Evolutionary conservation across 2,113 vertebrate genomes (phyloP), one percentile per base, ranked within the genome.

Genomic region (Cyphomyrus plagiostoma): DNA sequence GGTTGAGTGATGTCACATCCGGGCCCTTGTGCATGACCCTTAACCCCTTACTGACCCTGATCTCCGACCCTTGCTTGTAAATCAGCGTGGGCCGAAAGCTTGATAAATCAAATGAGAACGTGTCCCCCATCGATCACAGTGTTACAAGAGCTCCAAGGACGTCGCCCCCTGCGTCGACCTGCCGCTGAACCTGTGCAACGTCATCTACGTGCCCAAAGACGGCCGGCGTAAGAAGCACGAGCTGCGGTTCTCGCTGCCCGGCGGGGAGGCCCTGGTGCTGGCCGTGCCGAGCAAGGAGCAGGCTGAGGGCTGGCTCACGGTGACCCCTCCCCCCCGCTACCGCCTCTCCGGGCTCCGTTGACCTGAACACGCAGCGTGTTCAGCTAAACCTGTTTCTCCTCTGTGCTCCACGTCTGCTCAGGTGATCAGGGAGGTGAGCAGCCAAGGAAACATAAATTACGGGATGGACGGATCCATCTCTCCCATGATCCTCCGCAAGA

Each of bases 121-220:
- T 19, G 74, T 80, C 74, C 3, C 11, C n/a, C 83, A 4, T 80
- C 11, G 3, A 7, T 19, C 35, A 23, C 89, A 99, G 98, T 99
- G 98, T 92, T 99, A 96, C 92, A 99, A 99, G 94, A 99, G 97
- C 94, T 98, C 98, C 93, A 99, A 99, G 94, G 98, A 99, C 93
- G 95, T 93, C 62, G 95, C 95, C 86, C 98, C 98, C 0, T 96
- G 98, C 3, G 90, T 97, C 62, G 97, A 98, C 91, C 96, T 99
- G 90, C 94, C 96, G 0, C 94, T 99, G 90, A 93, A 94, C n/a
- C 91, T 94, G 86, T 99, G 98, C 92, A 97, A 92, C 0, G 97
- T 99, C 92, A 96, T 96, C 92, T 99, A 99, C 0, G 94, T 99
- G 87, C 97, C 98, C 49, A 99, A 99, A 93, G 98, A 99, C 0